A percentile compares a stretch with the other conserved stretches of the same genome.
Evolutionary conservation across 2,113 vertebrate species (phyloP).

Genomic region (Terrapene triunguis): DNA sequence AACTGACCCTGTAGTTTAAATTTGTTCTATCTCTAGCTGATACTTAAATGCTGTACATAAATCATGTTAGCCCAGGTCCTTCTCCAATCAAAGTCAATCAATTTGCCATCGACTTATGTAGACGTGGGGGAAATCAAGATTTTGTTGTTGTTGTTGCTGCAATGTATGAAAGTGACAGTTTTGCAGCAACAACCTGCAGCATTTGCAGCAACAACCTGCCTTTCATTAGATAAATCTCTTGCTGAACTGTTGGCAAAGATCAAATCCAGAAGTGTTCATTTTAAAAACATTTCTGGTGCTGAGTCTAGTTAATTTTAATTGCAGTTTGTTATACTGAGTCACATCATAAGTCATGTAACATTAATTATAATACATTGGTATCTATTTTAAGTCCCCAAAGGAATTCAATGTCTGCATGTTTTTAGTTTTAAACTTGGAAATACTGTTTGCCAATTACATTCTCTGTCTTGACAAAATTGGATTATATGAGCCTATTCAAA

Average conservation of each 20-base stretch:
- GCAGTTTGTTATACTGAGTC: background rate
- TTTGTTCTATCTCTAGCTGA: background rate
- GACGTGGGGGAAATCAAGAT: background rate
- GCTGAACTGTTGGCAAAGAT: background rate
- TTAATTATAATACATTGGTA: background rate
- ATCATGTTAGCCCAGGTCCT: accelerated
- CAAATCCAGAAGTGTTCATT: background rate
- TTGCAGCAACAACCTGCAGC: background rate
- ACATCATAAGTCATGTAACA: background rate
- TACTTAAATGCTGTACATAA: background rate
- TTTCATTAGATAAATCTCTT: background rate
- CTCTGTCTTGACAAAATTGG: background rate
- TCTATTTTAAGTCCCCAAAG: background rate
- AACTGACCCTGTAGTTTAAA: background rate
- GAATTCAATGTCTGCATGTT: background rate
- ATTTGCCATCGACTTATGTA: background rate
- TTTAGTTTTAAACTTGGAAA: background rate
- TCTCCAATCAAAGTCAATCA: background rate
- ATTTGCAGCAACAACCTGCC: background rate
- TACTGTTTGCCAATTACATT: background rate
- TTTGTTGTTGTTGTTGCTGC: background rate
- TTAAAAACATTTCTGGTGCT: background rate
- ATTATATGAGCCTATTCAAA: background rate
- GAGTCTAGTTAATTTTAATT: background rate
- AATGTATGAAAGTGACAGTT: background rate